Percentiles rank a stretch among this genome's conserved stretches.
Conservation (phyloP, 2,113 vertebrate species). For the Variabilichromis moorii region DNA sequence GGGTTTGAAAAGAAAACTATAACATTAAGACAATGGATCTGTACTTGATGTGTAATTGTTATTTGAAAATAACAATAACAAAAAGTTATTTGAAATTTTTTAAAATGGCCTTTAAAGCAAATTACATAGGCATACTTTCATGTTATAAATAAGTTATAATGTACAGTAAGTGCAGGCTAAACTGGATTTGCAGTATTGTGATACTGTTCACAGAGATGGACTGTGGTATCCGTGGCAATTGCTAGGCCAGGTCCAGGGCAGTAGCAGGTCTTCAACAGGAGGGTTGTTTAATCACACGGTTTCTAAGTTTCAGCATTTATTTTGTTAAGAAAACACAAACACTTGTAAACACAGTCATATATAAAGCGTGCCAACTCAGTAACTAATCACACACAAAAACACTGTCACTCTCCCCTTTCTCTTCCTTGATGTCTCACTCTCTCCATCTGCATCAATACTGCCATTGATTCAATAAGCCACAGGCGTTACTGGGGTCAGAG, state of each 20-base stretch:
- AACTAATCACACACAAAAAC: neutral
- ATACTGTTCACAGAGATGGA: neutral
- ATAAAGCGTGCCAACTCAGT: neutral
- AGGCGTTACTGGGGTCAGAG: constrained; percentile 45
- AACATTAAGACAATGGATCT: neutral
- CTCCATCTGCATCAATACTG: constrained; percentile 56
- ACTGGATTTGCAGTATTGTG: neutral
- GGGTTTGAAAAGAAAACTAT: neutral
- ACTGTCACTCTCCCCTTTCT: neutral
- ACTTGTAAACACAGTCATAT: neutral
- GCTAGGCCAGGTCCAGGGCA: neutral
- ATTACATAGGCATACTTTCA: neutral
- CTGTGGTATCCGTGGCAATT: neutral
- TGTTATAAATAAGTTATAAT: neutral
- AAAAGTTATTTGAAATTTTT: neutral
- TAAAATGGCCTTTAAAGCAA: neutral
- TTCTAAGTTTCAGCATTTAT: neutral
- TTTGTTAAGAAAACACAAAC: neutral
- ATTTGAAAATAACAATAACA: neutral
- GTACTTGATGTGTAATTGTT: neutral
- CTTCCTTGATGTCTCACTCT: constrained; percentile 42
- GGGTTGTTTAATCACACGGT: neutral
- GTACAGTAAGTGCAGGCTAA: neutral
- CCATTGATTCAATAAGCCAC: constrained; percentile 57
- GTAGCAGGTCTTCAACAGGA: neutral